Base-by-base conservation (phyloP, 2,113 vertebrate species). In the Steatornis caripensis region DNA sequence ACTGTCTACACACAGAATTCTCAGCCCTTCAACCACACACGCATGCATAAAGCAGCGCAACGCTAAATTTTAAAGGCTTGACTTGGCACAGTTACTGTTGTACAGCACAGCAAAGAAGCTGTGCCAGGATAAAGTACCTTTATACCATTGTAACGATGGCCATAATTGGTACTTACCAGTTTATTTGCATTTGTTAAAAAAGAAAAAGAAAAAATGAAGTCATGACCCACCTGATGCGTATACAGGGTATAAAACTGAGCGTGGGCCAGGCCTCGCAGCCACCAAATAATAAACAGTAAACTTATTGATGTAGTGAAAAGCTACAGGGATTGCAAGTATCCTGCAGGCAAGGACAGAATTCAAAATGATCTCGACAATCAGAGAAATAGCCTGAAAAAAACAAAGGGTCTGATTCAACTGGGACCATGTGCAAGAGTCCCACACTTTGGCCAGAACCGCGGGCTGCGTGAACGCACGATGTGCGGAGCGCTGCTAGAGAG, bases 261-360 rank as follows among this genome's bases (percentile, higher is more conserved):
- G 7, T 60, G 79, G 92, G 92, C 83, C 95, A 96, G 79, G 51
- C 93, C 79, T 91, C 5, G 3, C 69, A 93, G 91, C 65, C 70
- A 94, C 70, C 94, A 92, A 91, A 87, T 79, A 95, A 95, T 93
- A 95, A 97, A 97, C 95, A 96, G 91, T 97, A 95, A 96, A 97
- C 76, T 94, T 94, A 96, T 88, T 97, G 93, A 95, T 96, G 90
- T 74, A 84, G 58, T 86, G 95, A 95, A 90, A 93, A 95, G 95
- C 95, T 94, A 96, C 85, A 96, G 92, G 90, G 93, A 84, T 89
- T 97, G 94, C 69, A 94, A 96, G 75, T 87, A 96, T 69, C 89
- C 95, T 95, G 95, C 49, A 61, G 96, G 91, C 95, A 97, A 85
- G 96, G 91, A 26, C 87, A 79, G 96, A 96, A 97, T 97, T 96